Base-by-base conservation (phyloP, 2,797 vertebrate species). In the Schizopygopsis malacanthus region DNA sequence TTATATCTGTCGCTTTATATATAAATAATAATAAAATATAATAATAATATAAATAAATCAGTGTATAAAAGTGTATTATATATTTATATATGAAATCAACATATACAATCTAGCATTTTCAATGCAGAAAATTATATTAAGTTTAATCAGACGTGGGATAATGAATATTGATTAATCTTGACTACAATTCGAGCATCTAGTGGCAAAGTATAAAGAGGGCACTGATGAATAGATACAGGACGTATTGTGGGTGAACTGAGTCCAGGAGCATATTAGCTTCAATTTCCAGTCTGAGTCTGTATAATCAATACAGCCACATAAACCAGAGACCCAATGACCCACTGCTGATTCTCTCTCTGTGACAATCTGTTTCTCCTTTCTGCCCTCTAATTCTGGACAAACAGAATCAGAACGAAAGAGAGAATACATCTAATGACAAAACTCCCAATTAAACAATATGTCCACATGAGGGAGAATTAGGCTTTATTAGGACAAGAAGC, bases 301-400 rank as follows among this genome's bases (percentile, higher is more conserved):
- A 59, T 47, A 84, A 89, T 89, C 88, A 79, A 89, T 87, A 85
- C 65, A 82, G 72, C 82, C 70, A 63, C 85, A 82, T 65, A 37
- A 69, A 82, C 52, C 82, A 79, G 71, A 84, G 73, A 81, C 85
- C 61, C 65, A 50, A 43, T 72, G 72, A 84, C 78, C 47, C 65
- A 84, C 54, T 72, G 61, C 54, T 43, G 70, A 39, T n/a, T 59
- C 56, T 73, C 54, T 54, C 61, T 63, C 59, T 54, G 45, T 65
- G 39, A 50, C 52, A 73, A 61, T 54, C 56, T 52, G 4, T 43
- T 61, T 70, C 50, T n/a, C 73, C 75, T 12, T 59, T 52, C 43
- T 4, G 37, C 11, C n/a, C 25, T 9, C 39, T n/a, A 39, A 20
- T 37, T 72, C 56, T 63, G 61, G 52, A 65, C 13, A 4, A 86